A percentile compares a stretch with the other conserved stretches of the same genome.
These are phyloP conservation scores for Idaea straminata DNA, from an alignment of 2,888 invertebrate species.

Conservation along the genomic window DNA sequence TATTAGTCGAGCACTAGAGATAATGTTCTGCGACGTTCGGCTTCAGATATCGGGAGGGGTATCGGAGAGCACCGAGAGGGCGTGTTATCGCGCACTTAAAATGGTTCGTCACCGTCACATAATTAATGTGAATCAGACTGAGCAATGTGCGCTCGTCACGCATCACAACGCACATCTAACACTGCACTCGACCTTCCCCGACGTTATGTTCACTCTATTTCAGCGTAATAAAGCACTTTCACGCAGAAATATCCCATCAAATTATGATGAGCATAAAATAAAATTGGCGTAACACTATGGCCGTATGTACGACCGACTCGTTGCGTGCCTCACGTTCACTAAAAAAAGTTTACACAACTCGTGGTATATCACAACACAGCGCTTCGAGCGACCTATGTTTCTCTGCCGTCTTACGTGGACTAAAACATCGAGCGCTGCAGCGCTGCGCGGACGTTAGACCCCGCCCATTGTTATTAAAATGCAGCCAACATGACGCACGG, in stretches of 20 bases:
- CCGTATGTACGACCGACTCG: slow-evolving; percentile 51
- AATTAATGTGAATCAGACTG: slow-evolving; percentile 71
- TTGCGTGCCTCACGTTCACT: slow-evolving; percentile 58
- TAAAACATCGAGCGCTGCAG: slow-evolving; percentile 43
- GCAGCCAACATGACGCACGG: slow-evolving; percentile 74
- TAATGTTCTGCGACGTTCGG: slow-evolving; percentile 33
- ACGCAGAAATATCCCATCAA: slow-evolving; percentile 32
- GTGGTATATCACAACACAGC: slow-evolving; percentile 32
- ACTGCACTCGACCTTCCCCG: slow-evolving; percentile 24
- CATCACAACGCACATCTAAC: slow-evolving; percentile 37
- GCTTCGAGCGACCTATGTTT: slow-evolving; percentile 37
- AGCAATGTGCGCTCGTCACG: slow-evolving; percentile 57
- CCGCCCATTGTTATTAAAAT: slow-evolving; percentile 77
- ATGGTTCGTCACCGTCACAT: slow-evolving; percentile 75
- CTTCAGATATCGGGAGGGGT: slow-evolving; percentile 34
- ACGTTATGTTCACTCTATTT: slow-evolving; percentile 7
- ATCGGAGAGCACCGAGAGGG: slow-evolving; percentile 44
- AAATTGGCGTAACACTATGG: slow-evolving; percentile 50
- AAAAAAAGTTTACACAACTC: slow-evolving; percentile 75
- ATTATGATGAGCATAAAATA: slow-evolving; percentile 38
- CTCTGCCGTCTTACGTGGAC: slow-evolving; percentile 11
- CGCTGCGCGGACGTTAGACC: slow-evolving; percentile 37
- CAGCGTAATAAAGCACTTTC: slow-evolving; percentile 26
- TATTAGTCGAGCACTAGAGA: slow-evolving; percentile 43
- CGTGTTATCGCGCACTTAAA: slow-evolving; percentile 72